Base-by-base conservation (phyloP, 1,140 invertebrate genomes). In the Elymnias hypermnestra region DNA sequence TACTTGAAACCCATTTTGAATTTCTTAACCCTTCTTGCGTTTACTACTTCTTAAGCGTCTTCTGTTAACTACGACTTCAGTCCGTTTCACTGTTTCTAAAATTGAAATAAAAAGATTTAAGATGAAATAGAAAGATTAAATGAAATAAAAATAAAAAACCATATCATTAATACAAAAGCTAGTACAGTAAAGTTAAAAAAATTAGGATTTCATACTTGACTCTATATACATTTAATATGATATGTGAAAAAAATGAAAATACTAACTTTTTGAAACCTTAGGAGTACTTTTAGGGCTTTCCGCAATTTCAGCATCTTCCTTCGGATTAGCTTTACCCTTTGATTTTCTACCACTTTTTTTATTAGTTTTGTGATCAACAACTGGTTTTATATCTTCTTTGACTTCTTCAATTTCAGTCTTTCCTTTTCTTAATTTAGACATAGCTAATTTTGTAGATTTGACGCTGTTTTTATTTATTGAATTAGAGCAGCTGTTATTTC, bases 21-120 rank as follows among this genome's bases (percentile, higher is more conserved):
- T 42, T 50, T 41, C 6, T 13, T 40, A 48, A 35, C 58, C 37
- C 18, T 68, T 70, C 36, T 63, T 64, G 36, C 76, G 73, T 40
- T 58, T 64, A 45, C 70, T 72, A 41, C 76, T 81, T 23, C 76
- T 61, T 13, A 81, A 50, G 6, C 66, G 40, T 48, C 67, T 64
- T 25, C 76, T 61, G 42, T 75, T 76, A 6, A 47, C 55, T 21
- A 55, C 45, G 0, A 65, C 53, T 26, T 45, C 29, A 3, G 43
- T 52, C 33, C 38, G 40, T 25, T 43, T 54, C 15, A 45, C 35
- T 9, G 57, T 57, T 63, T 59, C 72, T 69, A 61, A 25, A 22
- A 41, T 9, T 23, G 7, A 46, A n/a, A n/a, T n/a, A n/a, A n/a
- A n/a, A n/a, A n/a, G n/a, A n/a, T n/a, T n/a, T n/a, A n/a, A n/a